Percentiles rank a stretch among this genome's conserved stretches.
phyloP scores from a whole-genome alignment of 2,888 invertebrate species.

The Nemotelus nigrinus region DNA sequence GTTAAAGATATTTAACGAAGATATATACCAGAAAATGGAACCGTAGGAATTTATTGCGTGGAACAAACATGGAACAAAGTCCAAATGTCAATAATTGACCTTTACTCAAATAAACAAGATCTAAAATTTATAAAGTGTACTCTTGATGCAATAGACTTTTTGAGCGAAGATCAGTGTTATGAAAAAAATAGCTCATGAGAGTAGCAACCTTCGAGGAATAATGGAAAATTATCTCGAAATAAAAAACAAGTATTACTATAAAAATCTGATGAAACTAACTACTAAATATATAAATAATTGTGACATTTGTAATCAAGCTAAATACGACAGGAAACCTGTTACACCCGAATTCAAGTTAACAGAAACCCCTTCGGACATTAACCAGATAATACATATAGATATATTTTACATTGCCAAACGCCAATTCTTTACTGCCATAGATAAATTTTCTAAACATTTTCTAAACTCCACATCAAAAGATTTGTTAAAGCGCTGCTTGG shows the following conservation, averaged over 20 bases:
- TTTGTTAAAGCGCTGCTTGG: too few relatives aligned
- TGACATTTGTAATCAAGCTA: not conserved
- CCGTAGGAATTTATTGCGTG: conserved; percentile 19
- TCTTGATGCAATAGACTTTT: conserved; percentile 22
- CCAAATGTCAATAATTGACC: not conserved
- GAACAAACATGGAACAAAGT: conserved; percentile 12
- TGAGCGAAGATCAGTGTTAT: conserved; percentile 8
- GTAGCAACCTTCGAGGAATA: conserved; percentile 25
- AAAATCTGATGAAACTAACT: conserved; percentile 2
- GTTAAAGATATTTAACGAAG: not conserved
- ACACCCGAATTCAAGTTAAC: not conserved
- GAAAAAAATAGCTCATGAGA: conserved; percentile 19
- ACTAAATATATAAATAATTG: conserved; percentile 23
- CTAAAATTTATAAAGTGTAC: conserved; percentile 42
- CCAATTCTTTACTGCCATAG: conserved; percentile 45
- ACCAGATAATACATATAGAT: not conserved
- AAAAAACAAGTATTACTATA: conserved; percentile 10
- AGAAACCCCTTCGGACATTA: not conserved
- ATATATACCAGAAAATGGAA: conserved; percentile 22
- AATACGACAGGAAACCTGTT: conserved; percentile 1
- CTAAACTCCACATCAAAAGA: too few relatives aligned
- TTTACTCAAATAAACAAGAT: conserved; percentile 32
- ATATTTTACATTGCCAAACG: too few relatives aligned
- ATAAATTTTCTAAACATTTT: conserved; percentile 48
- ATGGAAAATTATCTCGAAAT: conserved; percentile 27